Conservation (phyloP, 2,888 invertebrate species). For the Dolichomitus sp. region DNA sequence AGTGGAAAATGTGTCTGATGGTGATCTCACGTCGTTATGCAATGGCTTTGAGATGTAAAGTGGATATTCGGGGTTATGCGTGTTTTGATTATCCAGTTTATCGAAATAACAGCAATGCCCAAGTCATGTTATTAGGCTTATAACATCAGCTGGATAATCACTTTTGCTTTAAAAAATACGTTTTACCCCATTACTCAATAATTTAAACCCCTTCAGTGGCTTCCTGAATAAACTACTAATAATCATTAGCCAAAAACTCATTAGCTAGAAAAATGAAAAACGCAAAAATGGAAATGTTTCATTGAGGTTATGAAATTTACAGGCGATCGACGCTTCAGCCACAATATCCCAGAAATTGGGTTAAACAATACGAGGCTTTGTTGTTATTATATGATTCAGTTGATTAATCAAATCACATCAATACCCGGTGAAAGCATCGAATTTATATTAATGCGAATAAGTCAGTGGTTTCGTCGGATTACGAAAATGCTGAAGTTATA, state of each 20-base stretch:
- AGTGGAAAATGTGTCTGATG: background rate
- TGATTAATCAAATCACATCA: background rate
- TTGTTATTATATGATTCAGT: background rate
- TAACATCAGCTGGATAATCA: too few species aligned
- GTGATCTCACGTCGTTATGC: background rate
- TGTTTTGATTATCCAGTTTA: background rate
- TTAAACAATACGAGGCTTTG: background rate
- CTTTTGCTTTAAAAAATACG: too few species aligned
- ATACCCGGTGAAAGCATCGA: background rate
- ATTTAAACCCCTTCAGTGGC: too few species aligned
- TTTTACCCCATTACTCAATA: background rate
- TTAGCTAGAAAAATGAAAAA: too few species aligned
- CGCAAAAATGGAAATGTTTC: too few species aligned
- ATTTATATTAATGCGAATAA: conserved; percentile 10
- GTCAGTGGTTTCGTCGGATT: conserved; percentile 12
- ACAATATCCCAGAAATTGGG: background rate
- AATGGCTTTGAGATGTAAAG: conserved; percentile 14
- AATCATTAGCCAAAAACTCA: too few species aligned
- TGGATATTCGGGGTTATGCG: background rate
- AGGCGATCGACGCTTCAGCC: too few species aligned
- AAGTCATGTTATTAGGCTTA: too few species aligned
- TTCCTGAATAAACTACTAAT: too few species aligned
- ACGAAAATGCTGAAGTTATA: conserved; percentile 18
- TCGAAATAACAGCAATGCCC: too few species aligned
- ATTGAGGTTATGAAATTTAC: too few species aligned